Percentiles rank a stretch among this genome's conserved stretches.
phyloP scores from a whole-genome alignment of 2,888 invertebrate genomes.

The Cistogaster globosa region DNA sequence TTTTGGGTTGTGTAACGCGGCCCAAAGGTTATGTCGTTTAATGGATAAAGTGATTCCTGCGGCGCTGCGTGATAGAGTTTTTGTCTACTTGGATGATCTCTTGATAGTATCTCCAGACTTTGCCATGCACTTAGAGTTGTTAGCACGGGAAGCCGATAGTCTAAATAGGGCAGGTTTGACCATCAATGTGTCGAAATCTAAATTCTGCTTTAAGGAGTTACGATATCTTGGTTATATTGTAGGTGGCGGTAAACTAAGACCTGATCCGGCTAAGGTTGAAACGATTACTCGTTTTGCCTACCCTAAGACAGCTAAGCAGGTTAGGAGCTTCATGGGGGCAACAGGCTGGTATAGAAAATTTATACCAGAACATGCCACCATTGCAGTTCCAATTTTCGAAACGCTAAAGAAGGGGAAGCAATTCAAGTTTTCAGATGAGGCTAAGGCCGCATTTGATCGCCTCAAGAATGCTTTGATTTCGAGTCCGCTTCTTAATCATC shows the following conservation, averaged over 20 bases:
- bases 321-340: neutral
- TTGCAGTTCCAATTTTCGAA: neutral
- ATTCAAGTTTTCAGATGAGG: constrained; percentile 5
- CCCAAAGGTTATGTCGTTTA: too few species aligned
- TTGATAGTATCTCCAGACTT: too few species aligned
- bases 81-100: too few species aligned
- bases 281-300: neutral
- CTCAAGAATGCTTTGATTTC: constrained; percentile 9
- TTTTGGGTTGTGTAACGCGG: too few species aligned
- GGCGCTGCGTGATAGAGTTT: too few species aligned
- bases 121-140: too few species aligned
- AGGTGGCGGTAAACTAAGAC: constrained; percentile 2
- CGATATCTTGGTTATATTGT: constrained; percentile 37
- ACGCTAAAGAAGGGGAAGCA: neutral
- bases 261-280: constrained; percentile 18
- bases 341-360: neutral
- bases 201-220: too few species aligned
- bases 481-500: neutral
- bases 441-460: constrained; percentile 3
- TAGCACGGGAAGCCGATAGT: too few species aligned
- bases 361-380: neutral
- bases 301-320: neutral
- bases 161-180: too few species aligned
- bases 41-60: too few species aligned
- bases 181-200: too few species aligned